Evolutionary conservation across 2,113 vertebrate genomes (phyloP), one percentile per base, ranked within the genome.

Genomic region (Pituophis catenifer): DNA sequence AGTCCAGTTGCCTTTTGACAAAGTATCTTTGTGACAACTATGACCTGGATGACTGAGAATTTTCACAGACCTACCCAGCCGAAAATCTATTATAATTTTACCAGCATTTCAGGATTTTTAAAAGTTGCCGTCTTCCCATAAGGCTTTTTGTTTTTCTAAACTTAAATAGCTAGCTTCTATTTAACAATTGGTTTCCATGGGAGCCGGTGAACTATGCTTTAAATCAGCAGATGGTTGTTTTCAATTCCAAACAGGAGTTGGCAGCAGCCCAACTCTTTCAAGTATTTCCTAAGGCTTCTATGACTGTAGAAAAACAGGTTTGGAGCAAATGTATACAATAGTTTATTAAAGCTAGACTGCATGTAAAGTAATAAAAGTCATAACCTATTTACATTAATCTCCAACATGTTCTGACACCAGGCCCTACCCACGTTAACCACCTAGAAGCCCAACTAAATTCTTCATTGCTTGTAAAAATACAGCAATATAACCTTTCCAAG

Each of bases 161-260:
- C 33, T 52, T 70, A 91, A 94, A 95, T 21, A 94, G 59, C 81
- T 93, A 93, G 26, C 29, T 93, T 95, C 92, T 88, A 91, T 91
- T 92, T 96, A 93, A 89, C 90, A 75, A 55, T 58, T 91, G 55
- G 86, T 92, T 95, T 91, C 91, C 81, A 93, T 53, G 94, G 94
- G 75, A 95, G 92, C 85, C 86, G 52, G 2, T 57, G 62, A 92
- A 89, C 88, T 88, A 62, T 90, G 93, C 65, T 94, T 95, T 92
- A 96, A 87, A 96, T 93, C 95, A 88, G 50, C 62, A 96, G 38
- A 89, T 29, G 94, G 87, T 9, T 94, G 95, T 93, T 93, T 57
- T 95, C 65, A 93, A 89, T 57, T 89, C 52, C 86, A 23, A 93
- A 93, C 81, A 93, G 48, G 91, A 93, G 52, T 26, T 95, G 93